These are phyloP conservation scores for Oreochromis grahami DNA, from an alignment of 2,797 vertebrate genomes.

Conservation along the genomic window DNA sequence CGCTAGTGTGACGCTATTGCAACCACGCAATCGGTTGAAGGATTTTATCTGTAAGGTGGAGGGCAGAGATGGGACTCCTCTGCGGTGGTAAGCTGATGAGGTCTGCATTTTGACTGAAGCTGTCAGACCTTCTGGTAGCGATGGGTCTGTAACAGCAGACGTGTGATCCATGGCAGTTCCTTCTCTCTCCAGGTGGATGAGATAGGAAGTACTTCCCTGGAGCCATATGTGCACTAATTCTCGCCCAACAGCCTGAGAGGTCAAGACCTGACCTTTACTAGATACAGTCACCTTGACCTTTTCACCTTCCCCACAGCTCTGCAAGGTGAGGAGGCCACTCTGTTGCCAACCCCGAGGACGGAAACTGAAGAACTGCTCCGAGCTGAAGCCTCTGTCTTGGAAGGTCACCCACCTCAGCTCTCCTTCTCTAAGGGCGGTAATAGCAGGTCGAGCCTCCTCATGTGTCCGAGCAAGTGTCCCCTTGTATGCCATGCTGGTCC, in stretches of 20 bases:
- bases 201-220: conserved; percentile 80
- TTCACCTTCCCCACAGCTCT: conserved; percentile 75
- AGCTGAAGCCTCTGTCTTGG: conserved; percentile 46
- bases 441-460: conserved; percentile 75
- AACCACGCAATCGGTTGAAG: conserved; percentile 87
- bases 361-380: conserved; percentile 75
- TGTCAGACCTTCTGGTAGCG: conserved; percentile 37
- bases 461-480: conserved; percentile 83
- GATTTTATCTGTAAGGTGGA: conserved; percentile 88
- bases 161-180: background rate
- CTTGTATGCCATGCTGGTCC: conserved; percentile 79
- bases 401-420: conserved; percentile 81
- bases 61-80: conserved; percentile 81
- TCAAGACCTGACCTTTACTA: conserved; percentile 73
- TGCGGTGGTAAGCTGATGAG: conserved; percentile 82
- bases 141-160: background rate
- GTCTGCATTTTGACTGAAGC: conserved; percentile 83
- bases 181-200: conserved; percentile 77
- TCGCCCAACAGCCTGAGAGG: conserved; percentile 72
- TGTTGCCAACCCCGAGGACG: conserved; percentile 80
- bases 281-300: conserved; percentile 77
- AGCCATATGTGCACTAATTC: conserved; percentile 82
- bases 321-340: conserved; percentile 84
- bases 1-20: conserved; percentile 84
- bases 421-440: conserved; percentile 78